These are phyloP conservation scores for Stichodactyla mertensii DNA, from an alignment of 64 coral and sea anemone genomes.

Conservation along the genomic window DNA sequence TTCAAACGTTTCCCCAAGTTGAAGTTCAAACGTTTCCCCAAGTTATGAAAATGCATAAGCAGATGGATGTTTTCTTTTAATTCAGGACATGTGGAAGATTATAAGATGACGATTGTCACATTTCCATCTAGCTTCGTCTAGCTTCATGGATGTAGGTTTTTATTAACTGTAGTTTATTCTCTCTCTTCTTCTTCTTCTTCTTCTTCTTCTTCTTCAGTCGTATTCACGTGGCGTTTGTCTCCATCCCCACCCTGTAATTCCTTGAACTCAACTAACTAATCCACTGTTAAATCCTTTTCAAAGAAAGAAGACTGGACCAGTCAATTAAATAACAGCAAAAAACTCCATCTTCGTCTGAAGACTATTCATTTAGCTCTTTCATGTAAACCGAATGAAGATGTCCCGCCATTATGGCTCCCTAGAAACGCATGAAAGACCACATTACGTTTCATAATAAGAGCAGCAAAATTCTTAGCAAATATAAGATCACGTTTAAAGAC, in stretches of 20 bases:
- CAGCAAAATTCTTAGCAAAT: no score
- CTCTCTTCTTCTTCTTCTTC: not conserved
- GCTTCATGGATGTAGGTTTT: no score
- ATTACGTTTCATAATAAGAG: no score
- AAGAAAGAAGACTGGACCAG: not conserved
- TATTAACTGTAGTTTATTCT: no score
- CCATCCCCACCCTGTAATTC: not conserved
- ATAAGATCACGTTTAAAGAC: not conserved
- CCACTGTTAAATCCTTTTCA: not conserved
- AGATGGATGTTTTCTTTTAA: no score
- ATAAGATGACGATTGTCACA: no score
- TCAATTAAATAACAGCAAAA: not conserved
- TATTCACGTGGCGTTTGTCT: no score
- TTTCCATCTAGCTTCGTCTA: no score
- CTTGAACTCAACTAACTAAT: not conserved
- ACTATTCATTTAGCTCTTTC: not conserved
- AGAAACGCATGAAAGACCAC: no score
- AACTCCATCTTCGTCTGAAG: not conserved
- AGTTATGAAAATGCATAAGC: not conserved
- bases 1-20: no score
- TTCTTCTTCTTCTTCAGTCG: not conserved
- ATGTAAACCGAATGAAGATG: not conserved
- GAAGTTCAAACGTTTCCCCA: not conserved
- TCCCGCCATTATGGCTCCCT: not conserved
- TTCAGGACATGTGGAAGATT: no score